A percentile compares a stretch with the other conserved stretches of the same genome.
These are phyloP conservation scores for Centropus bengalensis DNA, from an alignment of 2,113 vertebrate species.

Conservation along the genomic window DNA sequence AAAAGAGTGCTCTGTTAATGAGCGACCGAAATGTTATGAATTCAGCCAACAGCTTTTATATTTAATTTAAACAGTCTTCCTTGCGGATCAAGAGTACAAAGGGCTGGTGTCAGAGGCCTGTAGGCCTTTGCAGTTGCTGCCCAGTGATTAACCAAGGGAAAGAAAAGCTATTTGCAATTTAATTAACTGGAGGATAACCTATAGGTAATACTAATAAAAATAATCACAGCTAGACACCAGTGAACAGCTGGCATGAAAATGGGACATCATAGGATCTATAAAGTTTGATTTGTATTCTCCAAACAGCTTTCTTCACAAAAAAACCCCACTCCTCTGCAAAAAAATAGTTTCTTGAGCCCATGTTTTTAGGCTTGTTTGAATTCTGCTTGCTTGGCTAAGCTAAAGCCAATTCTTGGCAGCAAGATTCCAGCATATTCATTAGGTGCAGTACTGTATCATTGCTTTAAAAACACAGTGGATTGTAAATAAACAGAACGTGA, in stretches of 20 bases:
- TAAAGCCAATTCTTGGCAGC: conserved; percentile 27
- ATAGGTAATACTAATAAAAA: conserved; percentile 23
- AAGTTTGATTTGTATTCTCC: neutral
- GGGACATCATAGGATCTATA: neutral
- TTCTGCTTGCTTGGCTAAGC: conserved; percentile 31
- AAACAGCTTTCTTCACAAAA: conserved; percentile 1
- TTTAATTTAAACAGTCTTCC: conserved; percentile 47
- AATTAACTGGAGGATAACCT: conserved; percentile 31
- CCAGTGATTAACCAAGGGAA: conserved; percentile 20
- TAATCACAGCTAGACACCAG: neutral
- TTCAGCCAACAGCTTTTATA: conserved; percentile 22
- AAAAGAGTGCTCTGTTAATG: conserved; percentile 38
- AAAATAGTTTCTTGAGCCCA: neutral
- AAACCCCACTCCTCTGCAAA: neutral
- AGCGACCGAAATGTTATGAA: conserved; percentile 34
- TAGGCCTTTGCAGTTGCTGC: conserved; percentile 23
- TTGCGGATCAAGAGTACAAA: conserved; percentile 25
- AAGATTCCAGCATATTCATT: conserved; percentile 12
- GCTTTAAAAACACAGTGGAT: conserved; percentile 39
- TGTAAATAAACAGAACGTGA: conserved; percentile 33
- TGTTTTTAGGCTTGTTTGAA: neutral
- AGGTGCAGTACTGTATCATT: conserved; percentile 30
- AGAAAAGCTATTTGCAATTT: conserved; percentile 43
- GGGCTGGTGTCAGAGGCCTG: conserved; percentile 33
- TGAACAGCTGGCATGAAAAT: conserved; percentile 4